Base-by-base conservation (phyloP, 2,113 vertebrate genomes). In the Anarrhichthys ocellatus region DNA sequence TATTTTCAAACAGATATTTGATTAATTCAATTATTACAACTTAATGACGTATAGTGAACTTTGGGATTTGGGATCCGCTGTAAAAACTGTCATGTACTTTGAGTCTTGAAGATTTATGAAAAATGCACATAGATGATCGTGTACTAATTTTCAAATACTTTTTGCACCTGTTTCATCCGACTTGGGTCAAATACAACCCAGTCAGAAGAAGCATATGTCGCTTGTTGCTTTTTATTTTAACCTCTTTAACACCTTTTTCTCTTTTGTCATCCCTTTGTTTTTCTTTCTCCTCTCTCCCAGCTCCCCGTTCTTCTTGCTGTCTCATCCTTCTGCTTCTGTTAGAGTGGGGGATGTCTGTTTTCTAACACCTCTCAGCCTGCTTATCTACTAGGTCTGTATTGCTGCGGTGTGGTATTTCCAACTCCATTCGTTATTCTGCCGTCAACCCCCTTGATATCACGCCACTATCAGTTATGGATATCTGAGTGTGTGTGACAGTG, bases 321-420 rank as follows among this genome's bases (percentile, higher is more conserved):
- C 78, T 90, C 93, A 87, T 91, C 93, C 87, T 94, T 90, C 90
- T 93, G 87, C 90, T 90, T 83, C 87, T 89, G 80, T 89, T 92
- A 91, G 88, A 94, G 92, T 80, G 92, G 95, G 96, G 94, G 94
- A 97, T 97, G 96, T 90, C 89, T 92, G 88, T 93, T 92, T 94
- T 95, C 88, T 97, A 96, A 96, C 93, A 44, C 70, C 85, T 91
- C 92, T 92, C 81, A 75, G 74, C 83, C 90, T 84, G 54, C 88
- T 87, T 93, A 95, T 88, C 93, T 88, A 91, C 86, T 96, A 87
- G 96, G 96, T 97, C 94, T 96, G 96, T 97, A 96, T 96, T 62
- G 66, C 78, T 48, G 74, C 75, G 69, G 66, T 86, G 62, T 71
- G 74, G 48, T 89, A 68, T 89, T 92, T 80, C 83, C 84, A 85